Conservation (phyloP, 92 coral and sea anemone species). For the Zoanthus sociatus region DNA sequence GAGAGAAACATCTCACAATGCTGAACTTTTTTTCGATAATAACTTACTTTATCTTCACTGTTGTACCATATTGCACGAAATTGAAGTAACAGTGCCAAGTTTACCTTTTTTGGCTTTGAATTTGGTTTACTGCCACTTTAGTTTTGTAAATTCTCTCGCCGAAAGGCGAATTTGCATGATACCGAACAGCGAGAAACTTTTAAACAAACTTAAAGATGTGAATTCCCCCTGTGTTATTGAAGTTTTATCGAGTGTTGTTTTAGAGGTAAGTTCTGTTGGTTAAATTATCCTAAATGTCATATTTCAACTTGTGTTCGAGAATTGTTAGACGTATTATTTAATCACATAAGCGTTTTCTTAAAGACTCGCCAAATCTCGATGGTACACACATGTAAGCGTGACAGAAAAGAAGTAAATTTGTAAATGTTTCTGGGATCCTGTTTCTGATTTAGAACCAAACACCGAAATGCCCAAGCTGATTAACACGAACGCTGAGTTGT, state of each 20-base stretch:
- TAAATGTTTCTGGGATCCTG: neutral
- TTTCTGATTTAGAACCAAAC: neutral
- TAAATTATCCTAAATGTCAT: neutral
- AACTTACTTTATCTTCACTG: neutral
- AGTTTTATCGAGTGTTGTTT: slow-evolving; percentile 1
- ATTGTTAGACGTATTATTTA: neutral
- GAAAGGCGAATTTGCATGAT: neutral
- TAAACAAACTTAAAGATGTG: neutral
- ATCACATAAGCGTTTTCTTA: neutral
- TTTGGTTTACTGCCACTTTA: neutral
- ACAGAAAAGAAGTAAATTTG: neutral
- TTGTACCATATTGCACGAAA: neutral
- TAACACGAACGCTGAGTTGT: neutral
- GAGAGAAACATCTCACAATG: neutral
- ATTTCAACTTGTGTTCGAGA: neutral
- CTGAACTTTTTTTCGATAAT: neutral
- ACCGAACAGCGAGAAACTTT: neutral
- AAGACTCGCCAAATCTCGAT: neutral
- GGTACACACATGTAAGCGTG: neutral
- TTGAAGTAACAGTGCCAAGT: neutral
- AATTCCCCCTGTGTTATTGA: neutral
- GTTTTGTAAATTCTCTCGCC: neutral
- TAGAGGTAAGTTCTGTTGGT: slow-evolving; percentile 1
- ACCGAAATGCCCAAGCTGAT: neutral
- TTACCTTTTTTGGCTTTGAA: slow-evolving; percentile 1